Evolutionary conservation across 2,888 invertebrate species (phyloP), one percentile per base, ranked within the genome.

Genomic region (Lepidochitona cinerea): DNA sequence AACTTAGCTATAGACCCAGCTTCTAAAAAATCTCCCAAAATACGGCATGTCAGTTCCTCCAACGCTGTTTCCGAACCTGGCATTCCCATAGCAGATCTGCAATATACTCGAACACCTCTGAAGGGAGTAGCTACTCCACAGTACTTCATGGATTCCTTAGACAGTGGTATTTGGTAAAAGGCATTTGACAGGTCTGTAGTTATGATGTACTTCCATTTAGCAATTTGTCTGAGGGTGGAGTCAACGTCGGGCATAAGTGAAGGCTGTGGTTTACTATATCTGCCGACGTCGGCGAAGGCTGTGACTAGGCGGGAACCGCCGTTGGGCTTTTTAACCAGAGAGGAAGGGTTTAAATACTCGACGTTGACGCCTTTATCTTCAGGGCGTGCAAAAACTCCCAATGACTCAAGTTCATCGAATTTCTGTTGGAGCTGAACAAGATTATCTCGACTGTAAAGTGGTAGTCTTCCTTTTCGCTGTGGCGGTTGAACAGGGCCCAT

Each of bases 11-110:
- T 71, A 12, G 68, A n/a, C 6, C 76, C 75, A 23, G 71, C 72
- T 37, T 70, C 29, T 37, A 75, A 26, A 6, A 75, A 65, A 53
- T 75, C 67, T 4, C 81, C 81, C 4, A 82, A 65, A 6, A 81
- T 76, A 4, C 80, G 69, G 35, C 75, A 79, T 77, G 79, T 82
- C 7, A 82, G 36, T 68, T 84, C 83, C 36, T 82, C 81, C 0
- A 82, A 68, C 6, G 75, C 78, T 0, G 80, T 83, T 74, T 83
- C 81, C 18, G 80, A 79, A 3, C 80, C 79, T 1, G 79, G 83
- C 80, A 82, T 83, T 1, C 83, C 82, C 82, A 82, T 83, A 2
- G 82, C 82, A 67, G 78, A 82, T 18, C 80, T 37, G 2, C 78
- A 75, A 64, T 82, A 84, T 0, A 83, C 80, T 9, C 79, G 65